Base-by-base conservation (phyloP, 2,888 invertebrate genomes). In the Amphipoea oculea region DNA sequence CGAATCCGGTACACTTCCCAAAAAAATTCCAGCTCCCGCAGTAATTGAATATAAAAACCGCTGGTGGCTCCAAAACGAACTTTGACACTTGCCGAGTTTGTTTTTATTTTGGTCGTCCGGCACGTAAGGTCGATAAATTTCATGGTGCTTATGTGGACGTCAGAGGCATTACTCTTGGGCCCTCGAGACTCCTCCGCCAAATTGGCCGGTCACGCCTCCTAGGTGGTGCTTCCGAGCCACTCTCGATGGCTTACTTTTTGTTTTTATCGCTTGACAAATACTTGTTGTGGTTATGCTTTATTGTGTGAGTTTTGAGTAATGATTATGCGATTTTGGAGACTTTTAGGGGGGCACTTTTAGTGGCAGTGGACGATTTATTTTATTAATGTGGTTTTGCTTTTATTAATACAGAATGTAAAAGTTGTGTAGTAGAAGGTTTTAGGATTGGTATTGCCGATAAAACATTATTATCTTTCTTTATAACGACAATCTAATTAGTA, bases 41-140 rank as follows among this genome's bases (percentile, higher is more conserved):
- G 83, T 89, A 89, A 89, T 89, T 89, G 90, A 89, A 89, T 89
- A 88, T 86, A 89, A 89, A 89, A 89, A 84, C 89, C 89, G 80
- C 81, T 83, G 81, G 88, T 81, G 78, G 85, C 79, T 87, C 70
- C 70, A 84, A 86, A 89, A 89, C 84, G 89, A 89, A 89, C 88
- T 95, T 93, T 94, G 94, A 94, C 95, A 94, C 94, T 94, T 92
- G 91, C 90, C 88, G 88, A 90, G 92, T 92, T 91, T 94, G 93
- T 94, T 94, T 95, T 95, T 94, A 94, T 94, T 94, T 94, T 91
- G 90, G 92, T 93, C 89, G 92, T 89, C 92, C 89, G 89, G 92
- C 94, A 93, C 95, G 94, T 94, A 92, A 92, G 95, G 91, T 95
- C 95, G 93, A 96, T 96, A 96, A 96, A 96, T 96, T 95, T 94